Base-by-base conservation (phyloP, 64 coral and sea anemone genomes). In the Platygyra sinensis region DNA sequence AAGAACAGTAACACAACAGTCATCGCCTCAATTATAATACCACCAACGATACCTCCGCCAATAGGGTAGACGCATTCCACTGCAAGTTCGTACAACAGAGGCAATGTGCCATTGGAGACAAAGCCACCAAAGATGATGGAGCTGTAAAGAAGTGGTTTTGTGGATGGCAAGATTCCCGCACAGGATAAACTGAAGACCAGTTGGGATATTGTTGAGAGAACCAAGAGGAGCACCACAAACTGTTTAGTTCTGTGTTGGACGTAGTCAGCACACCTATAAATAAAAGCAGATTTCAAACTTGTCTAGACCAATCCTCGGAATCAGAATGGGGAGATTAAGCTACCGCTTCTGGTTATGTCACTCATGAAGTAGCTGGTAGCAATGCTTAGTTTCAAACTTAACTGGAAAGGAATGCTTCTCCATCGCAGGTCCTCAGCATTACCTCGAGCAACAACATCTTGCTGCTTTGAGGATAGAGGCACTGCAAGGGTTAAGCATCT, bases 101-200 rank as follows among this genome's bases (percentile, higher is more conserved):
- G 89, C 5, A 61, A 67, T 30, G 89, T 88, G n/a, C 94, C 89
- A 27, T 80, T 91, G 52, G 59, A 95, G 59, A 91, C 74, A 8
- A 91, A 88, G 55, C 86, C 89, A n/a, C 90, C 83, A 0, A 69
- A 50, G 24, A 95, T 65, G 30, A 91, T 91, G 54, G 86, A 91
- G 13, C 60, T 36, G 71, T 82, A 95, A 14, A 95, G 77, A 62
- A 91, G 29, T 60, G 63, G 11, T 42, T 82, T 88, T 57, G 52
- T 90, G 15, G 86, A 87, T 67, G 94, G 94, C 13, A 95, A 32
- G 17, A 95, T 63, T 31, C 87, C 64, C 13, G 76, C 80, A 65
- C 93, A 95, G 7, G 83, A 65, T 31, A 95, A 69, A 64, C 89
- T 91, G 81, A 91, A 95, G 4, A 95, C 62, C 30, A 83, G n/a